Evolutionary conservation across 2,888 invertebrate species (phyloP), one percentile per base, ranked within the genome.

Genomic region (Biston betularia): DNA sequence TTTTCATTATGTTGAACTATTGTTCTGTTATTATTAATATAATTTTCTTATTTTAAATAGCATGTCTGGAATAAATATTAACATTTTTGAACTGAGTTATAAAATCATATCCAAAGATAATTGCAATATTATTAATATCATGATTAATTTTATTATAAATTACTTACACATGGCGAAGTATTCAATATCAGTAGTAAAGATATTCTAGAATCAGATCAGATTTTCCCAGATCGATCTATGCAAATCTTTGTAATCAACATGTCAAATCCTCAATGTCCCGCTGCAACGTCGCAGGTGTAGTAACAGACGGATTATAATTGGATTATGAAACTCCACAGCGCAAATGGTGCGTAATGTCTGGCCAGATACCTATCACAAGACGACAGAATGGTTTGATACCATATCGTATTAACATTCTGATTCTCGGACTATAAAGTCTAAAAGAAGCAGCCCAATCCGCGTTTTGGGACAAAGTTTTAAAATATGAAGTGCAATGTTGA

Each of bases 311-410:
- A 70, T 73, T 46, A 64, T 89, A 86, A 89, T 89, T 87, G 88
- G 89, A 89, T 90, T 89, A 89, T 77, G 81, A 83, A 87, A 86
- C 82, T 70, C 76, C 81, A 75, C 68, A 76, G 72, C 77, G 71
- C 79, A 85, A 89, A 73, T 86, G 82, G 86, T 81, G 87, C 89
- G 84, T 86, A 78, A 78, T 84, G 89, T 88, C 88, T 89, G 80
- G 75, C 68, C 55, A 54, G 54, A 54, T 54, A 54, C 54, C 54
- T 54, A 54, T 42, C 42, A 33, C n/a, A 15, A 53, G 52, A 38
- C 0, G 15, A 54, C 33, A 44, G 15, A 12, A 4, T 9, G 24
- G 4, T 44, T 35, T 35, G 14, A 49, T 0, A 60, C 60, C 15
- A 4, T 55, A 50, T 60, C 60, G 15, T 11, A 50, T 11, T 65